phyloP scores from a whole-genome alignment of 1,140 invertebrate genomes.

The Wiebesia pumilae region DNA sequence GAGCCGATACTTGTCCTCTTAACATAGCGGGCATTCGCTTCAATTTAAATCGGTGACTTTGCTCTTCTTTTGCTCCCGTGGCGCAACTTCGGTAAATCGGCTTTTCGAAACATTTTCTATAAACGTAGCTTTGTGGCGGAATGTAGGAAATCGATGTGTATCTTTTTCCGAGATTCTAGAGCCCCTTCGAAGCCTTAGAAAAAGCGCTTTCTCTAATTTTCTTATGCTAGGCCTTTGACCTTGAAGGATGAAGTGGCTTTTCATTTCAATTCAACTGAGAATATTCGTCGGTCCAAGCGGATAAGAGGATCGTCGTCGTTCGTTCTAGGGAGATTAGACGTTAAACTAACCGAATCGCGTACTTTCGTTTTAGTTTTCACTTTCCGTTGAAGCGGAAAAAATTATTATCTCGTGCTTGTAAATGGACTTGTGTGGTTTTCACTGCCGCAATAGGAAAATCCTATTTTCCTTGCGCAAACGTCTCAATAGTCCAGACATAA shows the following conservation, averaged over 20 bases:
- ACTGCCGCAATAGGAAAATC: neutral
- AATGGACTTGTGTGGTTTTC: neutral
- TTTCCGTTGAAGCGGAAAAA: too few relatives aligned
- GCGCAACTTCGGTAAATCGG: slow-evolving; percentile 9
- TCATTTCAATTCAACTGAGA: neutral
- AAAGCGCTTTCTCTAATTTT: slow-evolving; percentile 5
- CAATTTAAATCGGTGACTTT: slow-evolving; percentile 53
- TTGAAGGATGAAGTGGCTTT: neutral
- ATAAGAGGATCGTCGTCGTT: neutral
- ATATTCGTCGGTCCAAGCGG: neutral
- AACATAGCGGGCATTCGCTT: neutral
- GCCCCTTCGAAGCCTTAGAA: neutral
- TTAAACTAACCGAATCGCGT: neutral
- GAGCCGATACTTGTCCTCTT: slow-evolving; percentile 7
- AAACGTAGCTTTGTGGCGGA: neutral
- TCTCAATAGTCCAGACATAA: too few relatives aligned
- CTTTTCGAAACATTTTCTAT: slow-evolving; percentile 31
- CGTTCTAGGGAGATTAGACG: neutral
- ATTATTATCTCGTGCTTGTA: neutral
- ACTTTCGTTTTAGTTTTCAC: too few relatives aligned
- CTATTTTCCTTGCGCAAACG: too few relatives aligned
- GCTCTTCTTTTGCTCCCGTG: slow-evolving; percentile 22
- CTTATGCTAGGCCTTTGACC: neutral
- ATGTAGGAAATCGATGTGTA: neutral
- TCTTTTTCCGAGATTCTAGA: neutral